These are phyloP conservation scores for Cyprinodon diabolis DNA, from an alignment of 2,797 vertebrate genomes.

Conservation along the genomic window DNA sequence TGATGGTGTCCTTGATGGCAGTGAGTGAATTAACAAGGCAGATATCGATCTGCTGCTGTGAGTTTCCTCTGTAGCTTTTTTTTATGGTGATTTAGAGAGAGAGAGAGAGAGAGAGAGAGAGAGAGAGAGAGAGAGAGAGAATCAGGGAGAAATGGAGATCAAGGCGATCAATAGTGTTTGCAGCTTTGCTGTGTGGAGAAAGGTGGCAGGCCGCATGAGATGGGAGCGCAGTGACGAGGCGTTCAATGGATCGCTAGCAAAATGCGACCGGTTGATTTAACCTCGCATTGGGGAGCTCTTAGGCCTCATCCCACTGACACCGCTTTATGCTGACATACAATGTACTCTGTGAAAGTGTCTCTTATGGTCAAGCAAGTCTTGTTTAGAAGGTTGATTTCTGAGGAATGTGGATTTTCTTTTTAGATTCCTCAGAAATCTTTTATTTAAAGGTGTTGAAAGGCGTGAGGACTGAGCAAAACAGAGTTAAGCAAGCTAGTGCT, in stretches of 20 bases:
- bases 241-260: conserved; percentile 48
- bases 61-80: conserved; percentile 72
- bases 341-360: neutral
- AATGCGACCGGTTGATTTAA: conserved; percentile 52
- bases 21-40: conserved; percentile 75
- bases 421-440: neutral
- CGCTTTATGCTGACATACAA: neutral
- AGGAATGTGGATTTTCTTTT: neutral
- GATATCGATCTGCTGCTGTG: conserved; percentile 60
- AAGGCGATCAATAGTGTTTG: conserved; percentile 64
- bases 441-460: neutral
- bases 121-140: conserved; percentile 41
- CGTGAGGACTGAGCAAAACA: neutral
- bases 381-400: neutral
- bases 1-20: conserved; percentile 66
- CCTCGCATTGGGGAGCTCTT: conserved; percentile 15
- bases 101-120: conserved; percentile 41
- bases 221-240: conserved; percentile 37
- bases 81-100: conserved; percentile 65
- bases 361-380: neutral
- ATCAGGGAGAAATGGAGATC: too few relatives aligned
- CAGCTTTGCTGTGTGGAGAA: conserved; percentile 55
- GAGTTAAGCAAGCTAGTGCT: neutral
- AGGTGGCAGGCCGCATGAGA: conserved; percentile 56
- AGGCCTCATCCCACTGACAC: neutral